Base-by-base conservation (phyloP, 2,797 vertebrate species). In the Trichosurus vulpecula region DNA sequence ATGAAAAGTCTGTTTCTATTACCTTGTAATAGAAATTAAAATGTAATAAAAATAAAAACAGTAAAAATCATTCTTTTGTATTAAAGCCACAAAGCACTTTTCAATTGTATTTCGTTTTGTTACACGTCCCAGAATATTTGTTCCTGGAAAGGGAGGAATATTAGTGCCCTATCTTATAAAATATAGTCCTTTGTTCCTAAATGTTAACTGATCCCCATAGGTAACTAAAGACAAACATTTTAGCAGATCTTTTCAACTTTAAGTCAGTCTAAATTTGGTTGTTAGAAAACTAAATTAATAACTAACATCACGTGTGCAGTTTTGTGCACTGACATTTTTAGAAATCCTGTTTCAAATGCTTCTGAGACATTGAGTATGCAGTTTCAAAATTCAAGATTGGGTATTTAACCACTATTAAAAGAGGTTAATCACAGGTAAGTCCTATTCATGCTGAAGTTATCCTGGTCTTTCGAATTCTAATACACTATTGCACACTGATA, bases 311-410 rank as follows among this genome's bases (percentile, higher is more conserved):
- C 3, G 47, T 12, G 31, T 57, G 2, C 51, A 53, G 94, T 51
- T 89, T 10, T 95, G 74, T 91, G 53, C 97, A 95, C 90, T 54
- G 92, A 30, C 3, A 2, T 98, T 96, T 98, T 97, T 97, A 95
- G 96, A 97, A 35, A 97, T 91, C 91, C 97, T 90, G 96, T 98
- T 98, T 98, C 98, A 98, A 96, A 98, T 98, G 98, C 98, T 98
- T 98, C 98, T 97, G 98, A 98, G 98, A 98, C 98, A 97, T 47
- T 94, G 98, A 98, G 98, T 98, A 97, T 98, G 98, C 98, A 98
- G 98, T 98, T 98, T 98, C 98, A 98, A 98, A 98, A 98, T 97
- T 97, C 97, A 98, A 97, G 97, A 98, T 98, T 98, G 96, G 96
- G 97, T 98, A 96, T 97, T 93, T 98, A 97, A 97, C 97, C 97